These are phyloP conservation scores for Lasaia peninsularis DNA, from an alignment of 1,140 invertebrate species.

Conservation along the genomic window DNA sequence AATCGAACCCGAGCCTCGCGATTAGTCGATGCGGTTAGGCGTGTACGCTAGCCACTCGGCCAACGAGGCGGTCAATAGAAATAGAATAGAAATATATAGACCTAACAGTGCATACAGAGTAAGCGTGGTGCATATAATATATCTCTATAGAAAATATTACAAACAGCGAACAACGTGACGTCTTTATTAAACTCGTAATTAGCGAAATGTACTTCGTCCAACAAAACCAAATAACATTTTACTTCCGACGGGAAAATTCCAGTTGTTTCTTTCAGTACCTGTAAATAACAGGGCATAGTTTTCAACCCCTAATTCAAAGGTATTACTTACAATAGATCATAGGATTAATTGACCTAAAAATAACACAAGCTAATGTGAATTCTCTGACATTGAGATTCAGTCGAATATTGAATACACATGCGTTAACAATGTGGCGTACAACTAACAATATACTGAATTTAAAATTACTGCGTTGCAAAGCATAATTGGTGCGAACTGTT, in stretches of 20 bases:
- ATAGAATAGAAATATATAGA: no score
- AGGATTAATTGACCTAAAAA: conserved; percentile 16
- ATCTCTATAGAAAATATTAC: no score
- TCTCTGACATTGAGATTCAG: background rate
- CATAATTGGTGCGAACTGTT: conserved; percentile 18
- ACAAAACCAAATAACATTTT: conserved; percentile 3
- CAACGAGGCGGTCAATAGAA: no score
- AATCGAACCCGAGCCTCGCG: no score
- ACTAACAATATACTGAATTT: conserved; percentile 19
- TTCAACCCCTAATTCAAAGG: conserved; percentile 28
- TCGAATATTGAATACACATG: background rate
- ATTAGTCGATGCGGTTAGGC: no score
- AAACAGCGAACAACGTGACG: background rate
- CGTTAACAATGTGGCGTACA: background rate
- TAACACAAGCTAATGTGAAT: background rate
- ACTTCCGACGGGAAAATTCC: conserved; percentile 25
- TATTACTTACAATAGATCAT: conserved; percentile 28
- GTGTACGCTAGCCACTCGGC: no score
- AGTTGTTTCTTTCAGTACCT: conserved; percentile 15
- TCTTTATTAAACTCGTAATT: background rate
- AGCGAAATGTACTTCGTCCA: background rate
- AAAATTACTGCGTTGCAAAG: conserved; percentile 23
- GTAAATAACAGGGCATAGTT: conserved; percentile 23
- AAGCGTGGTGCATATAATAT: no score
- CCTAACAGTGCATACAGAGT: no score